Evolutionary conservation across 2,888 invertebrate species (phyloP).

Genomic region (Beris chalybata): DNA sequence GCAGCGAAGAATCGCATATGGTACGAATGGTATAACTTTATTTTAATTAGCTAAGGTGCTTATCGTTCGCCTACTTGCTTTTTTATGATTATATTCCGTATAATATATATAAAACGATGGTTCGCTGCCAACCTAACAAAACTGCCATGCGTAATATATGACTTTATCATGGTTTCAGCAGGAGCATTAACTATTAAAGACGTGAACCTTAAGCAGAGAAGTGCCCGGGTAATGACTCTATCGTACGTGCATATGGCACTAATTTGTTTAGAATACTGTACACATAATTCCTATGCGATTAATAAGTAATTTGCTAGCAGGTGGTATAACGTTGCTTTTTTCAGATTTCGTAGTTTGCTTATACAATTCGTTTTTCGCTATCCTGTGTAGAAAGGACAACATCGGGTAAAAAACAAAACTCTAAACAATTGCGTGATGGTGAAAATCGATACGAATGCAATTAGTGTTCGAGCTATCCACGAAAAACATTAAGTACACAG

Average conservation of each 20-base stretch:
- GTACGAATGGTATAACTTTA: slow-evolving; percentile 16
- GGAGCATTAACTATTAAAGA: background rate
- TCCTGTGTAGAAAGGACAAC: no score
- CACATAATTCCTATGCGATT: slow-evolving; percentile 27
- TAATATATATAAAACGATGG: slow-evolving; percentile 15
- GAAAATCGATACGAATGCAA: slow-evolving; percentile 27
- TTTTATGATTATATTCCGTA: slow-evolving; percentile 22
- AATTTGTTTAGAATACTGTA: slow-evolving; percentile 29
- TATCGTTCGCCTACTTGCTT: slow-evolving; percentile 16
- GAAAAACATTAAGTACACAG: slow-evolving; percentile 9
- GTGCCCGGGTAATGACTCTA: background rate
- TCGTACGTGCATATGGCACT: slow-evolving; percentile 20
- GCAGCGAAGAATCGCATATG: no score
- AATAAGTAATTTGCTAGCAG: slow-evolving; percentile 27
- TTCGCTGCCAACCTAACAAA: background rate
- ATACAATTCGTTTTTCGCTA: no score
- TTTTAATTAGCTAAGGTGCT: slow-evolving; percentile 32
- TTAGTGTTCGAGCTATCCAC: slow-evolving; percentile 4
- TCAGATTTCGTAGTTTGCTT: no score
- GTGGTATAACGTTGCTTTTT: background rate
- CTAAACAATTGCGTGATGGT: slow-evolving; percentile 13
- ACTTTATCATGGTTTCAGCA: slow-evolving; percentile 10
- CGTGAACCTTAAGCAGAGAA: background rate
- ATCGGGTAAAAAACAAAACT: background rate
- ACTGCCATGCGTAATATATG: slow-evolving; percentile 11